Percentiles rank a stretch among this genome's conserved stretches.
Conservation (phyloP, 2,113 vertebrate genomes). For the Mystacornis crossleyi region DNA sequence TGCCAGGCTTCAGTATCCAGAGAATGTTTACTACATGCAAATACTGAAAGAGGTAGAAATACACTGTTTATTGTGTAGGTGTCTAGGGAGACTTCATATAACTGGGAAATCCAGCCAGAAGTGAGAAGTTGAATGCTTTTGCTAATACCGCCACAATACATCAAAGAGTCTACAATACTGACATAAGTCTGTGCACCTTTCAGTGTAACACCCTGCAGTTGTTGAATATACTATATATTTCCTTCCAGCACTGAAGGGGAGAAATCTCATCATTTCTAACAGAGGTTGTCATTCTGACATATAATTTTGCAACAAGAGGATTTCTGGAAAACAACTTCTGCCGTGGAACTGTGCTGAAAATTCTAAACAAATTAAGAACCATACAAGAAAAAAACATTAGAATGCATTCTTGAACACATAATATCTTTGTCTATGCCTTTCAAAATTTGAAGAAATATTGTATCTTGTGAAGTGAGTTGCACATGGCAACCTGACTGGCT, state of each 20-base stretch:
- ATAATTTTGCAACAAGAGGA: neutral
- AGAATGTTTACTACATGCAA: neutral
- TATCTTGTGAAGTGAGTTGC: neutral
- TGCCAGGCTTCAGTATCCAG: neutral
- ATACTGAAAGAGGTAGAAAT: neutral
- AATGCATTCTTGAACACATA: rapidly evolving
- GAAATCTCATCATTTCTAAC: neutral
- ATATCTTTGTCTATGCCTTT: neutral
- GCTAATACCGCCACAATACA: neutral
- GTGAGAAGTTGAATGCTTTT: neutral
- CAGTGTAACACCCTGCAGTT: neutral
- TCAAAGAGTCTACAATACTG: neutral
- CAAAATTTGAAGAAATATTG: neutral
- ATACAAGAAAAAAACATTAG: rapidly evolving
- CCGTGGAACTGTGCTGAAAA: neutral
- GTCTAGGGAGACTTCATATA: neutral
- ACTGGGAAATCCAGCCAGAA: neutral
- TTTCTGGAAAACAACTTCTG: neutral
- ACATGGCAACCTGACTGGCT: neutral
- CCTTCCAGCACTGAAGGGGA: neutral
- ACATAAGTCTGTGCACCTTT: neutral
- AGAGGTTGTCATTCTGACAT: neutral
- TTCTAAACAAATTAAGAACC: neutral
- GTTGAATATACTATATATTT: neutral
- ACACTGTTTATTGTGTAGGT: neutral